A percentile compares a stretch with the other conserved stretches of the same genome.
Evolutionary conservation across 2,888 invertebrate genomes (phyloP).

Genomic region (Lamellibrachia columna): DNA sequence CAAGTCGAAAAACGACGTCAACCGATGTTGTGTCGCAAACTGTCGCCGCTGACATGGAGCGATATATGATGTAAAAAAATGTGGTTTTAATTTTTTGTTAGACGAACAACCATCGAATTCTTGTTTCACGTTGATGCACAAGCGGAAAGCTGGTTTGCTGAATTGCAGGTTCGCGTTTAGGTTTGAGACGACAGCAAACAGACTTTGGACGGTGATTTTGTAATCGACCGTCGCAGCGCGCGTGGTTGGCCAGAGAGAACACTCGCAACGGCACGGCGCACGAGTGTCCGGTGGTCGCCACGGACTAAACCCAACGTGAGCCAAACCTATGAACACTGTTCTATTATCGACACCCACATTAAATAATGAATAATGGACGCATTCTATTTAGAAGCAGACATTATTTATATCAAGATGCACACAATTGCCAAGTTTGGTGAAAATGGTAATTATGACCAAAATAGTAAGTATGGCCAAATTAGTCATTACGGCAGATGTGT

Average conservation of each 20-base stretch:
- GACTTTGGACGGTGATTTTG: constrained; percentile 7
- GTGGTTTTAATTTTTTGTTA: neutral
- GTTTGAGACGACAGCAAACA: neutral
- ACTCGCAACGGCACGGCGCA: neutral
- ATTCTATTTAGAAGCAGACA: neutral
- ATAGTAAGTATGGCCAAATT: neutral
- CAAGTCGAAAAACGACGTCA: neutral
- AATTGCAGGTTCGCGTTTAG: neutral
- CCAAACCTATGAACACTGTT: neutral
- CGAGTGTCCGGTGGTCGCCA: neutral
- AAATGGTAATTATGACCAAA: neutral
- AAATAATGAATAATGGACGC: neutral
- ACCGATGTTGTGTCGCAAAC: neutral
- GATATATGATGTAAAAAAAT: neutral
- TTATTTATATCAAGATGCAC: neutral
- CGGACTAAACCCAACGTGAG: neutral
- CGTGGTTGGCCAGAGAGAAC: neutral
- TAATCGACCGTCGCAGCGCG: neutral
- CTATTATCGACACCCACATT: neutral
- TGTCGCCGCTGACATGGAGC: neutral
- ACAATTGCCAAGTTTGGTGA: too few relatives aligned
- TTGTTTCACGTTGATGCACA: neutral
- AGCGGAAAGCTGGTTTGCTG: neutral
- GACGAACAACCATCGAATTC: neutral
- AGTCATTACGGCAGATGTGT: too few relatives aligned